These are phyloP conservation scores for Prorops nasuta DNA, from an alignment of 1,140 invertebrate species.

Conservation along the genomic window DNA sequence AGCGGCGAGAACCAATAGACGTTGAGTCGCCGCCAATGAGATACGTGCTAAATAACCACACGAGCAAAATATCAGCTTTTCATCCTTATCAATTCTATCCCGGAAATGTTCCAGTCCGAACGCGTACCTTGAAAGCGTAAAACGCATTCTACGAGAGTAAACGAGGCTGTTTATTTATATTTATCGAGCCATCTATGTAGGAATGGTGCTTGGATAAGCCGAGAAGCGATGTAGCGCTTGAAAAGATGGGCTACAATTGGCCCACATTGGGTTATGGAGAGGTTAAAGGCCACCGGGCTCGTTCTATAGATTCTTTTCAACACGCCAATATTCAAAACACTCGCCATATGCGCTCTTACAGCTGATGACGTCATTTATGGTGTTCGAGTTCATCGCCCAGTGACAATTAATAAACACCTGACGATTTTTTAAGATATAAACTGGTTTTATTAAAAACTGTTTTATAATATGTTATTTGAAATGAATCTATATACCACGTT, in stretches of 20 bases:
- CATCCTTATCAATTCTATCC: conserved; percentile 7
- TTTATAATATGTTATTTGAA: background rate
- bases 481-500: conserved; percentile 7
- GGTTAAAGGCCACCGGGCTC: background rate
- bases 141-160: background rate
- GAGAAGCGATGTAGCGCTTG: background rate
- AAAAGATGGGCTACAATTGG: background rate
- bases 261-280: background rate
- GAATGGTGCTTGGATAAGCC: background rate
- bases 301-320: background rate
- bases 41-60: too few species aligned
- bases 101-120: conserved; percentile 9
- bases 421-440: conserved; percentile 2
- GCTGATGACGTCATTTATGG: conserved; percentile 21
- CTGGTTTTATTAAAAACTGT: too few species aligned
- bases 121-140: background rate
- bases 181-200: background rate
- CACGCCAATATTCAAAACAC: conserved; percentile 10
- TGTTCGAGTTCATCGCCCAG: conserved; percentile 24
- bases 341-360: conserved; percentile 6
- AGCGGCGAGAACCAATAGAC: conserved; percentile 23
- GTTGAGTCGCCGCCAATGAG: conserved; percentile 21
- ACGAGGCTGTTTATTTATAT: background rate
- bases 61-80: too few species aligned
- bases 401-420: conserved; percentile 24